These are phyloP conservation scores for Eclectus roratus DNA, from an alignment of 2,113 vertebrate species.

Conservation along the genomic window DNA sequence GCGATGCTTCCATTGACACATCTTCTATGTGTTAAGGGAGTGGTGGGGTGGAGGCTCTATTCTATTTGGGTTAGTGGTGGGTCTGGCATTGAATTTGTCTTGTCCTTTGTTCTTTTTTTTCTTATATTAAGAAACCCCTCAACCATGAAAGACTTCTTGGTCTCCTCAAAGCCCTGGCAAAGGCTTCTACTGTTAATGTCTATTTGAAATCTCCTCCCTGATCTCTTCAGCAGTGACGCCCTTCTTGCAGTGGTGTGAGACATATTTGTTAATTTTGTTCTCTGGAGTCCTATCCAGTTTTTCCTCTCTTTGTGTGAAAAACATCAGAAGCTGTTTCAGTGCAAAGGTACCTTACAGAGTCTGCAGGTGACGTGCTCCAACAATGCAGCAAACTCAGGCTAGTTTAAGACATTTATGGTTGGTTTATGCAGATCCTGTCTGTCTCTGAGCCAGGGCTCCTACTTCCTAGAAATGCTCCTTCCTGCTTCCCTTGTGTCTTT, in stretches of 20 bases:
- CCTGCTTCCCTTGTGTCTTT: neutral
- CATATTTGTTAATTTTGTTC: neutral
- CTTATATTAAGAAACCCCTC: neutral
- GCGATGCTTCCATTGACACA: neutral
- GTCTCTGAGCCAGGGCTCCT: neutral
- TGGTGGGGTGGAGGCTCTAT: neutral
- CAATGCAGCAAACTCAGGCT: neutral
- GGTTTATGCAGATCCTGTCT: neutral
- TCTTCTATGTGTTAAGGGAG: neutral
- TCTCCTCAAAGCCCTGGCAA: neutral
- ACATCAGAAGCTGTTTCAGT: neutral
- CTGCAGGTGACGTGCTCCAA: neutral
- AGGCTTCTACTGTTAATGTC: neutral
- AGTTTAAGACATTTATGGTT: neutral
- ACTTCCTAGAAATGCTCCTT: neutral
- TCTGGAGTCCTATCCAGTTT: fast-evolving
- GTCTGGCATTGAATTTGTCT: neutral
- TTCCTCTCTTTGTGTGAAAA: neutral
- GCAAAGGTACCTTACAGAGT: neutral
- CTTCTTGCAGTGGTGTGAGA: neutral
- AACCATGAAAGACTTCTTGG: neutral
- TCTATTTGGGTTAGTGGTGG: neutral
- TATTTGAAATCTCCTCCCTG: neutral
- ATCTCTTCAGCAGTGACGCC: neutral
- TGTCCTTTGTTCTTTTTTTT: neutral